Evolutionary conservation across 2,797 vertebrate species (phyloP).

Genomic region (Sebastes kiyomatsui): DNA sequence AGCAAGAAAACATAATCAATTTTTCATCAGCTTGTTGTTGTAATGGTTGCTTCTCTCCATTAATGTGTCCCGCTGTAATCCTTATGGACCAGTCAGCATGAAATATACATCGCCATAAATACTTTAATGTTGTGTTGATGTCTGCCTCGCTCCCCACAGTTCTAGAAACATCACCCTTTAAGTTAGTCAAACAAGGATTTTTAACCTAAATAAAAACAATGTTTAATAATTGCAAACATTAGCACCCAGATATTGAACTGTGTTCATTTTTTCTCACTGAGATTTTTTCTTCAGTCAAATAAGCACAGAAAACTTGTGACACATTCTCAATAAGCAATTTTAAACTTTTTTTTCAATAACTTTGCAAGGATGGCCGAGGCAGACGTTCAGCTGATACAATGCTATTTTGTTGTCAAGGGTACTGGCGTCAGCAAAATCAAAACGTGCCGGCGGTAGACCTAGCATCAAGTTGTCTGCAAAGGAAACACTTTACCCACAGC

Average conservation of each 20-base stretch:
- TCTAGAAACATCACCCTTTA: conserved; percentile 43
- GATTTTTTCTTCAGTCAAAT: conserved; percentile 11
- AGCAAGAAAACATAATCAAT: conserved; percentile 81
- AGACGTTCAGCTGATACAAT: conserved; percentile 89
- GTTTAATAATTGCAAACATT: conserved; percentile 8
- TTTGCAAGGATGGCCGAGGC: conserved; percentile 82
- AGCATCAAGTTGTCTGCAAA: conserved; percentile 91
- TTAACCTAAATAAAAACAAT: conserved; percentile 13
- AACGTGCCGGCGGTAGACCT: conserved; percentile 86
- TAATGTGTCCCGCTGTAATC: conserved; percentile 83
- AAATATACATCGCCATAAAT: conserved; percentile 87
- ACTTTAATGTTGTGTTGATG: conserved; percentile 79
- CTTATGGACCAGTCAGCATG: conserved; percentile 84
- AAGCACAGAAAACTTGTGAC: conserved; percentile 31
- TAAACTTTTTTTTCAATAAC: conserved; percentile 68
- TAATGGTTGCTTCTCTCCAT: conserved; percentile 82
- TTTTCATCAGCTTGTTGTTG: conserved; percentile 83
- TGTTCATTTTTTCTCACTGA: conserved; percentile 5
- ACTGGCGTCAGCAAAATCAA: conserved; percentile 95
- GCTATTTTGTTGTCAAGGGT: conserved; percentile 95
- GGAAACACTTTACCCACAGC: conserved; percentile 91
- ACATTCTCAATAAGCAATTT: conserved; percentile 48
- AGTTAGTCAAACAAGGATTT: conserved; percentile 35
- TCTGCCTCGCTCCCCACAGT: conserved; percentile 63
- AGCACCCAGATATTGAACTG: background rate